Evolutionary conservation across 2,797 vertebrate species (phyloP).

Genomic region (Notoglanidium macrostoma): DNA sequence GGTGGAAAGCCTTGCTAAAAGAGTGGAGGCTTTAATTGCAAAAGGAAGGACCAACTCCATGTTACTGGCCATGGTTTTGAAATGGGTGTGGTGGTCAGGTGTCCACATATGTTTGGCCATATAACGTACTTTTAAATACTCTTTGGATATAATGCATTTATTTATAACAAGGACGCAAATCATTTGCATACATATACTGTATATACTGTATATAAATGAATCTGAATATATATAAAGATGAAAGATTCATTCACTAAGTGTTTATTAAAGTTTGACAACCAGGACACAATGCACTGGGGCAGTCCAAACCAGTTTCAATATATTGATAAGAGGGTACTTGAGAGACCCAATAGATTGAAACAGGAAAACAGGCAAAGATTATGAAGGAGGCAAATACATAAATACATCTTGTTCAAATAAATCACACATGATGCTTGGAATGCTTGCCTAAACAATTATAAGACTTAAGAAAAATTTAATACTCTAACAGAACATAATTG

Average conservation of each 20-base stretch:
- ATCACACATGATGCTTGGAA: background rate
- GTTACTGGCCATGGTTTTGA: background rate
- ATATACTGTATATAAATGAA: too few relatives aligned
- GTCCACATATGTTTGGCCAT: background rate
- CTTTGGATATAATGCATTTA: background rate
- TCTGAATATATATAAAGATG: background rate
- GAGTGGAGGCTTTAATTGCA: background rate
- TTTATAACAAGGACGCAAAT: background rate
- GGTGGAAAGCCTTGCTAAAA: too few relatives aligned
- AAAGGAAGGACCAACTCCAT: background rate
- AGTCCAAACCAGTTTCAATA: background rate
- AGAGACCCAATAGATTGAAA: background rate
- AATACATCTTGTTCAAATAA: background rate
- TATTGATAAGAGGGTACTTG: background rate
- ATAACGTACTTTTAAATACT: background rate
- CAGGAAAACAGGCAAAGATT: background rate
- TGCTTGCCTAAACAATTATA: background rate
- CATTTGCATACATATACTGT: too few relatives aligned
- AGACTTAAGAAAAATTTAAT: background rate
- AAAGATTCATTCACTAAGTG: background rate
- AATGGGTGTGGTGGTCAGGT: background rate
- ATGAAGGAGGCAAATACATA: background rate
- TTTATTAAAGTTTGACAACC: background rate
- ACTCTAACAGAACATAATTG: background rate
- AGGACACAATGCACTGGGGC: background rate